Percentiles rank a stretch among this genome's conserved stretches.
Evolutionary conservation across 2,888 invertebrate genomes (phyloP).

Genomic region (Sinopyrophorus schimmeli): DNA sequence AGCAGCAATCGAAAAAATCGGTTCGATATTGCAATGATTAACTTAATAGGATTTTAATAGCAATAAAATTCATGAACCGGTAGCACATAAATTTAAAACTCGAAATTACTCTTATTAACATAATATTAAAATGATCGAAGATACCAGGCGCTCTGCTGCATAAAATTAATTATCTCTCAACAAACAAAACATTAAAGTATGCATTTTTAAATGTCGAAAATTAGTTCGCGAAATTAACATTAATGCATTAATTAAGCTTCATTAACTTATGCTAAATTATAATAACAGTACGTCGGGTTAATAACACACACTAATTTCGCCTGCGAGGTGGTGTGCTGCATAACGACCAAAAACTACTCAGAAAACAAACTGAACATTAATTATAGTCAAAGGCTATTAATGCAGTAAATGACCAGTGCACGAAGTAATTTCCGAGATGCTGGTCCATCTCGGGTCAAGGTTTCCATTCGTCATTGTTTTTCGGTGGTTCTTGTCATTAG

Average conservation of each 20-base stretch:
- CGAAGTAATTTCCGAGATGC: constrained; percentile 24
- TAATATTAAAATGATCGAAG: too few relatives aligned
- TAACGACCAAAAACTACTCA: constrained; percentile 8
- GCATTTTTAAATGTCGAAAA: constrained; percentile 3
- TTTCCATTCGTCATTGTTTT: constrained; percentile 25
- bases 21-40: too few relatives aligned
- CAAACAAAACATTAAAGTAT: constrained; percentile 1
- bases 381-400: constrained; percentile 21
- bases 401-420: constrained; percentile 23
- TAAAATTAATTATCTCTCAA: too few relatives aligned
- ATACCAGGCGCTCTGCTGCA: too few relatives aligned
- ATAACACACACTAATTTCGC: constrained; percentile 18
- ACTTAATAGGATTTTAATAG: too few relatives aligned
- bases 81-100: too few relatives aligned
- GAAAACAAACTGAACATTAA: constrained; percentile 20
- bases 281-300: constrained; percentile 11
- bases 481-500: constrained; percentile 11
- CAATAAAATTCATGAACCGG: too few relatives aligned
- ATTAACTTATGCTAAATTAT: constrained; percentile 13
- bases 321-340: constrained; percentile 10
- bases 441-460: constrained; percentile 25
- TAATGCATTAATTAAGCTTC: constrained; percentile 8
- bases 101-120: too few relatives aligned
- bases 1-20: too few relatives aligned
- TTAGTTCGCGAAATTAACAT: constrained; percentile 3